A percentile compares a stretch with the other conserved stretches of the same genome.
Conservation (phyloP, 2,797 vertebrate species). For the Dendrocincla fuliginosa region DNA sequence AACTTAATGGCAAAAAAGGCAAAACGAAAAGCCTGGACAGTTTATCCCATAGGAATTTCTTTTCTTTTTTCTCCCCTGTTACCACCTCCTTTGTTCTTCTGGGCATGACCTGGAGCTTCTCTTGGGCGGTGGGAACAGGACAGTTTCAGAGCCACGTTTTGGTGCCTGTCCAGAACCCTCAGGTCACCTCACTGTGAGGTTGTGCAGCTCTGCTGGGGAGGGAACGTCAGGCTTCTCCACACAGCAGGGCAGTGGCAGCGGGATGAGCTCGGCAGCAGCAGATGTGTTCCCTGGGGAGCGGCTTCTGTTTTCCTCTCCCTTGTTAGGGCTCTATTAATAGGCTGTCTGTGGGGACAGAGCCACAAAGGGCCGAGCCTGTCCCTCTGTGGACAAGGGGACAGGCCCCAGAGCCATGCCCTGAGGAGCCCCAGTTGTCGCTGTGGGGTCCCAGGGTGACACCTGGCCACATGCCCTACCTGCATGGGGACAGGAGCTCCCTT, state of each 20-base stretch:
- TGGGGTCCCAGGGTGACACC: background rate
- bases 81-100: background rate
- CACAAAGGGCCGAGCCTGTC: background rate
- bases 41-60: background rate
- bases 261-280: background rate
- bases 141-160: fast-evolving
- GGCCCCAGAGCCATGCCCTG: fast-evolving
- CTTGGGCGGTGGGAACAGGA: background rate
- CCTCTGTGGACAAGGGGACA: background rate
- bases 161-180: no score
- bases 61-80: background rate
- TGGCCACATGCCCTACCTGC: fast-evolving
- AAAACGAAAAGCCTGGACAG: background rate
- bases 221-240: fast-evolving
- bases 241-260: fast-evolving
- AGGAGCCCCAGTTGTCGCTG: background rate
- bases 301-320: background rate
- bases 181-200: background rate
- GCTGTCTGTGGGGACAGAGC: background rate
- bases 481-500: background rate
- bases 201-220: background rate
- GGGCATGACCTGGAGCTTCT: fast-evolving
- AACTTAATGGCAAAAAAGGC: background rate
- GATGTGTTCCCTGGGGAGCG: background rate
- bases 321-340: background rate